phyloP scores from a whole-genome alignment of 1,140 invertebrate species.

The Aphidius ervi region DNA sequence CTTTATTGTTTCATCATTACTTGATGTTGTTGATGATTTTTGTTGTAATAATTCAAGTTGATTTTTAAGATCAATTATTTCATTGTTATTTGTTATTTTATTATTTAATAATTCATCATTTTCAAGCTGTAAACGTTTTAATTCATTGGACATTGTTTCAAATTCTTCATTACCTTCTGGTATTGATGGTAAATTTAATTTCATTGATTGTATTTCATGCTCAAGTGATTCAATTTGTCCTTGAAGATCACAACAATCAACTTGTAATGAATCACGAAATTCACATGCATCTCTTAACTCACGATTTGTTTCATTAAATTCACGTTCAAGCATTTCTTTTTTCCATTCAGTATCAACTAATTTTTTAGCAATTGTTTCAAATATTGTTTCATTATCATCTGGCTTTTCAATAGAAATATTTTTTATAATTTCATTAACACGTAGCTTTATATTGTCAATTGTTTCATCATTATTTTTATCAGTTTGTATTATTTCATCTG shows the following conservation, averaged over 20 bases:
- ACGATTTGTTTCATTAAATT: conserved; percentile 39
- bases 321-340: conserved; percentile 45
- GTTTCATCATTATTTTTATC: conserved; percentile 23
- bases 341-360: conserved; percentile 46
- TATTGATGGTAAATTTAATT: conserved; percentile 45
- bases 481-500: conserved; percentile 4
- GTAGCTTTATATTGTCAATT: background rate
- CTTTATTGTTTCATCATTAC: conserved; percentile 32
- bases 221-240: conserved; percentile 42
- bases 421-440: conserved; percentile 40
- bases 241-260: conserved; percentile 46
- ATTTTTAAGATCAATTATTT: conserved; percentile 32
- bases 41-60: conserved; percentile 35
- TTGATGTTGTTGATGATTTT: conserved; percentile 24
- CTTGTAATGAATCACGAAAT: conserved; percentile 39
- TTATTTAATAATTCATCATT: conserved; percentile 41
- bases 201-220: conserved; percentile 39
- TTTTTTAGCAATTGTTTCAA: conserved; percentile 39
- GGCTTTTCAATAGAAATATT: conserved; percentile 29
- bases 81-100: conserved; percentile 35
- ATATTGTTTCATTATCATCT: conserved; percentile 32
- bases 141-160: conserved; percentile 40
- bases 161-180: conserved; percentile 48
- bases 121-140: conserved; percentile 51
- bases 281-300: conserved; percentile 42